Conservation (phyloP, 2,113 vertebrate genomes). For the Pluvianellus socialis region DNA sequence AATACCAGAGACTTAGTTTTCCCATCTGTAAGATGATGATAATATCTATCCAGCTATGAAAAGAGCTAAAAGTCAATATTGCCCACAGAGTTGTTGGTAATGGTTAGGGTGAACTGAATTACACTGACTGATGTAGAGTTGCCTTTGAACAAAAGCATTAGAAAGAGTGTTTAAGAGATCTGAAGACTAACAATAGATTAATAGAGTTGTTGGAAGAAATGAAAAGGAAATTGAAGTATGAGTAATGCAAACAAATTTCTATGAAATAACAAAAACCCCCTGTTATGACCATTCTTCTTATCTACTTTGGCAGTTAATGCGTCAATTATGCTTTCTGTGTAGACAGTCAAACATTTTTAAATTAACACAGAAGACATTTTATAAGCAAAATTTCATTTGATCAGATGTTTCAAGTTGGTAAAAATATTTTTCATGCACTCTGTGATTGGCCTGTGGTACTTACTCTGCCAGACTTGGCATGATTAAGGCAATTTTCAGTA, state of each 20-base stretch:
- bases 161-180: neutral
- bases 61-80: neutral
- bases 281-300: neutral
- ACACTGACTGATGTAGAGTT: neutral
- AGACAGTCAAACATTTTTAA: neutral
- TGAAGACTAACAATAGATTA: slow-evolving; percentile 13
- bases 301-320: neutral
- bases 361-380: neutral
- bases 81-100: neutral
- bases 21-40: neutral
- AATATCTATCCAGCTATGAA: neutral
- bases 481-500: neutral
- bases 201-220: neutral
- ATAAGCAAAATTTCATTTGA: neutral
- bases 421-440: slow-evolving; percentile 11
- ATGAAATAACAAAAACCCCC: neutral
- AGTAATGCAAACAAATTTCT: slow-evolving; percentile 35
- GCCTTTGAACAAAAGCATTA: slow-evolving; percentile 35
- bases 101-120: neutral
- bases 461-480: neutral
- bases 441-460: neutral
- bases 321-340: neutral
- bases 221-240: slow-evolving; percentile 19
- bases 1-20: neutral
- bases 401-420: neutral